Evolutionary conservation across 2,888 invertebrate genomes (phyloP).

Genomic region (Neoscelio sp.): DNA sequence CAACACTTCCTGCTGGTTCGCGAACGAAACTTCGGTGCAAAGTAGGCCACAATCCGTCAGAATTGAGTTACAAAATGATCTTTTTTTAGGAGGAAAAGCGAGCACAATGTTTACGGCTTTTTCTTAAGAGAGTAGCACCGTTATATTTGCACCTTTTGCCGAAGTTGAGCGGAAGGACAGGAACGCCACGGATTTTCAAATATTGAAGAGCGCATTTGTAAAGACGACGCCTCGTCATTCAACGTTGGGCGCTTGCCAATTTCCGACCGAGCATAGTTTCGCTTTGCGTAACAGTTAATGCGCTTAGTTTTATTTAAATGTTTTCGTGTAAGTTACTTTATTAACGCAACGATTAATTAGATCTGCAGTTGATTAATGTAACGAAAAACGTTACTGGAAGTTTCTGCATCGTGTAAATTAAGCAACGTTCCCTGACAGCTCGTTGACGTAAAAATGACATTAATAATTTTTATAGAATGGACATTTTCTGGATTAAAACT

Average conservation of each 20-base stretch:
- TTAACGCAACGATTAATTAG: neutral
- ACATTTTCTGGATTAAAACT: no score
- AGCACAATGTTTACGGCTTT: slow-evolving; percentile 10
- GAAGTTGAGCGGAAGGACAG: neutral
- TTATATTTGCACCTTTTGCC: slow-evolving; percentile 16
- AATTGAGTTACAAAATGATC: neutral
- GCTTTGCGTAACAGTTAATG: no score
- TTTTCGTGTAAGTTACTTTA: neutral
- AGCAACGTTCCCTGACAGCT: no score
- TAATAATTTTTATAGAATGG: no score
- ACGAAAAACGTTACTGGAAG: no score
- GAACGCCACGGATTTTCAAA: slow-evolving; percentile 20
- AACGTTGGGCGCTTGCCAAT: slow-evolving; percentile 8
- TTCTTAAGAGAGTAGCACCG: neutral
- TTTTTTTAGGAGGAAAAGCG: neutral
- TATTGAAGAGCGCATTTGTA: no score
- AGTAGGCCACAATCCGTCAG: slow-evolving; percentile 9
- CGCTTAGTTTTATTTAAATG: neutral
- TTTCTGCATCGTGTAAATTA: no score
- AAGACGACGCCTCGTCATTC: slow-evolving; percentile 14
- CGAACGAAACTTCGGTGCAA: neutral
- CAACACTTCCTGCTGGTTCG: neutral
- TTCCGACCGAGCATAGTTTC: neutral
- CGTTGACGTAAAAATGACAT: no score
- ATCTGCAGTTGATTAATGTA: neutral